These are phyloP conservation scores for Rapana venosa DNA, from an alignment of 2,888 invertebrate species.

Conservation along the genomic window DNA sequence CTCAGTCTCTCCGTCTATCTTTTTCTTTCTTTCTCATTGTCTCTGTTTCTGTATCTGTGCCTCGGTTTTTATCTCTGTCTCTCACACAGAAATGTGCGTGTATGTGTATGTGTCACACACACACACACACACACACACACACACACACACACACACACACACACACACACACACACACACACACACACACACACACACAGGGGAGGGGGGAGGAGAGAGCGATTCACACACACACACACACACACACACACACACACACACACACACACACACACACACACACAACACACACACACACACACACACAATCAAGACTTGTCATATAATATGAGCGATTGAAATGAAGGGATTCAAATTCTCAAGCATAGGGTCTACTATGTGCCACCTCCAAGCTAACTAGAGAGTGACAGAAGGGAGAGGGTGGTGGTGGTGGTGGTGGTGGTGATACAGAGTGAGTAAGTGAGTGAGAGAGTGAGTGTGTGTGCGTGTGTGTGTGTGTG, in stretches of 20 bases:
- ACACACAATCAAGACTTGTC: neutral
- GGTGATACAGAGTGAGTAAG: neutral
- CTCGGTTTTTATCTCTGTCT: too few relatives aligned
- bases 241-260: neutral
- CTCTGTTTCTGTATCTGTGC: too few relatives aligned
- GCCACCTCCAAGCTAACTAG: too few relatives aligned
- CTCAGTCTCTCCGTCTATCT: too few relatives aligned
- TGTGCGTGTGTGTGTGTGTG: neutral
- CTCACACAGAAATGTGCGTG: neutral
- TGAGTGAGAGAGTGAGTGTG: neutral
- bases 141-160: neutral
- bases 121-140: neutral
- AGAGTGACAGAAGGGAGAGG: too few relatives aligned
- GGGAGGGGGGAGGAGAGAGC: too few relatives aligned
- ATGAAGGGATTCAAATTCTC: too few relatives aligned
- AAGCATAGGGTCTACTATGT: too few relatives aligned
- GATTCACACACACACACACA: neutral
- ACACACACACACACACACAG: constrained; percentile 7
- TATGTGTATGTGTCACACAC: constrained; percentile 1
- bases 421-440: too few relatives aligned
- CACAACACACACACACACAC: neutral
- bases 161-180: constrained; percentile 8
- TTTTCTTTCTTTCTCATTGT: too few relatives aligned
- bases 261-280: neutral
- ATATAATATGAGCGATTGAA: too few relatives aligned